phyloP scores from a whole-genome alignment of 2,113 vertebrate species.

The Ranitomeya variabilis region DNA sequence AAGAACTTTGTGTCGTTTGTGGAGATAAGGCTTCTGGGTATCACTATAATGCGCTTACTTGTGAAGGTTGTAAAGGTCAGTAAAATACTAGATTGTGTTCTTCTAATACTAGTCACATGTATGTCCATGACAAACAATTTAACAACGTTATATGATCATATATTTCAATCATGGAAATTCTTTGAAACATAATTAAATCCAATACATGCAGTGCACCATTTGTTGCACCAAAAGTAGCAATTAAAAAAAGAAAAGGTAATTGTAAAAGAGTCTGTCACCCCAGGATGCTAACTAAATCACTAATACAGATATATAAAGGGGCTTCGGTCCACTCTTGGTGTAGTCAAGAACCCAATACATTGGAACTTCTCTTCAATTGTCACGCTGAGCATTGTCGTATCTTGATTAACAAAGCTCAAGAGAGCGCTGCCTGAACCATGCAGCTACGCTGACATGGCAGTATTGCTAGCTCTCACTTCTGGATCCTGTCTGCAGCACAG shows the following conservation, averaged over 20 bases:
- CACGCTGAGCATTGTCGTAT: too few species aligned
- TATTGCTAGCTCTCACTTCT: too few species aligned
- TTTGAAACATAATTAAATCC: neutral
- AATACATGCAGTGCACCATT: neutral
- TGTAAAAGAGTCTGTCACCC: neutral
- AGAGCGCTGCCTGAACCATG: too few species aligned
- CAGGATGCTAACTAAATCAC: too few species aligned
- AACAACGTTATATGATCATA: neutral
- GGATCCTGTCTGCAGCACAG: too few species aligned
- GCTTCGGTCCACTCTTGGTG: too few species aligned
- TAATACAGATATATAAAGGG: too few species aligned
- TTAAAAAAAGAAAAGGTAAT: neutral
- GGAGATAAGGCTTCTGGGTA: conserved; percentile 94
- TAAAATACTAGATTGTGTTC: neutral
- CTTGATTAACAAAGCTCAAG: too few species aligned
- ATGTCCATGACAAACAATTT: neutral
- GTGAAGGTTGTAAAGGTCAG: conserved; percentile 94
- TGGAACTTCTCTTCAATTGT: too few species aligned
- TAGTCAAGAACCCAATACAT: too few species aligned
- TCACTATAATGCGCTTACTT: conserved; percentile 94
- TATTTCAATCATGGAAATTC: neutral
- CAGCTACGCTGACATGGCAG: too few species aligned
- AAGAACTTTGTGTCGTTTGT: conserved; percentile 91
- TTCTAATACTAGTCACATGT: neutral
- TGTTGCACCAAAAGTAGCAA: neutral